Percentiles rank a stretch among this genome's conserved stretches.
phyloP scores from a whole-genome alignment of 2,113 vertebrate genomes.

The Montifringilla adamsi region DNA sequence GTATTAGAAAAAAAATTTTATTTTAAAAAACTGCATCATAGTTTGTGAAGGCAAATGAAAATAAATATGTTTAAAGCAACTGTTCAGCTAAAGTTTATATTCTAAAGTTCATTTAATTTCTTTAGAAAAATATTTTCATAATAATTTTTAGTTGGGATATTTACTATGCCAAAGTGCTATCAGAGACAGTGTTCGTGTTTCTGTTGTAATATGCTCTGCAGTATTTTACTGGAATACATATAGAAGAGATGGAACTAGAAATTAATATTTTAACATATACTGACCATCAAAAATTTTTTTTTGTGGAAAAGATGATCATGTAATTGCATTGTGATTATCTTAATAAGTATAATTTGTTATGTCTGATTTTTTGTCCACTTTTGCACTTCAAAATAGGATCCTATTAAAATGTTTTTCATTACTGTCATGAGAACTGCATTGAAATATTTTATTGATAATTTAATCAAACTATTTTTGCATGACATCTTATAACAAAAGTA shows the following conservation, averaged over 20 bases:
- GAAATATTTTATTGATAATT: slow-evolving; percentile 9
- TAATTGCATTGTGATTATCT: slow-evolving; percentile 19
- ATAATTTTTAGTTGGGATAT: background rate
- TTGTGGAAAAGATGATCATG: background rate
- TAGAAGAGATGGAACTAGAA: background rate
- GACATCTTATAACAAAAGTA: background rate
- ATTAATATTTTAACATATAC: background rate
- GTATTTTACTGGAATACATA: background rate
- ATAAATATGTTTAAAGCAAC: background rate
- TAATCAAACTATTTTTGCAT: background rate
- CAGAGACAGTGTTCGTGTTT: background rate
- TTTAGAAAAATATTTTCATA: background rate
- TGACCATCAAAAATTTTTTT: background rate
- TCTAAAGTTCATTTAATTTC: background rate
- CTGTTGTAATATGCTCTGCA: background rate
- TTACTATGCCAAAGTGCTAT: background rate
- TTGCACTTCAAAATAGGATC: background rate
- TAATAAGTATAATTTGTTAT: background rate
- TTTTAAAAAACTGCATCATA: background rate
- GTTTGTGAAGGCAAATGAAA: background rate
- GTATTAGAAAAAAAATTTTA: background rate
- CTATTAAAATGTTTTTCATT: background rate
- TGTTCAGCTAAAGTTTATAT: background rate
- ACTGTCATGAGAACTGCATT: background rate
- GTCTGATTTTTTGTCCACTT: slow-evolving; percentile 2